phyloP scores from a whole-genome alignment of 1,140 invertebrate species.

The Sitophilus oryzae region DNA sequence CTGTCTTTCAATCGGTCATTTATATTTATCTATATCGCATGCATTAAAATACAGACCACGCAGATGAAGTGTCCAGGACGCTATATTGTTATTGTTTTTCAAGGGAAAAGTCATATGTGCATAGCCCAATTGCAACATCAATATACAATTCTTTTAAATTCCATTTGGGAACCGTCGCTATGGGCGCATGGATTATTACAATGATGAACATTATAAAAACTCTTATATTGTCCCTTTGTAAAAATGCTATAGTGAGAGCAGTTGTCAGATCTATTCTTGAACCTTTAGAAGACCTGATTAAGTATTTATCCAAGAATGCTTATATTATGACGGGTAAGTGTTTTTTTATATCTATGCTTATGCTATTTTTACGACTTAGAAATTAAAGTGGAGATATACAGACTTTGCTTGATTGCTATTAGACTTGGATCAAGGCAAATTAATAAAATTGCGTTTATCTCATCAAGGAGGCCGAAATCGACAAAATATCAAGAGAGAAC shows the following conservation, averaged over 20 bases:
- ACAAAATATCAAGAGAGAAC: too few relatives aligned
- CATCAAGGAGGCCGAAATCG: too few relatives aligned
- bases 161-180: slow-evolving; percentile 71
- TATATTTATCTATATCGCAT: too few relatives aligned
- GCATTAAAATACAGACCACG: too few relatives aligned
- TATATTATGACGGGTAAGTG: slow-evolving; percentile 68
- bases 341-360: background rate
- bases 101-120: slow-evolving; percentile 60
- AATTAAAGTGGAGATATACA: background rate
- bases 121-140: slow-evolving; percentile 53
- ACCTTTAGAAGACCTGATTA: slow-evolving; percentile 65
- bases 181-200: slow-evolving; percentile 70
- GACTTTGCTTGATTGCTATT: too few relatives aligned
- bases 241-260: slow-evolving; percentile 19
- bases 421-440: too few relatives aligned
- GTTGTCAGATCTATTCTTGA: slow-evolving; percentile 57
- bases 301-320: slow-evolving; percentile 68
- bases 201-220: slow-evolving; percentile 61
- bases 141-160: slow-evolving; percentile 56
- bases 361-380: too few relatives aligned
- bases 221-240: slow-evolving; percentile 42
- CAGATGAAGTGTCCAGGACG: too few relatives aligned
- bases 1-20: too few relatives aligned
- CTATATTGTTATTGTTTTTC: slow-evolving; percentile 22
- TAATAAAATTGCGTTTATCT: too few relatives aligned